These are phyloP conservation scores for Chromoteleia sp. DNA, from an alignment of 2,888 invertebrate species.

Conservation along the genomic window DNA sequence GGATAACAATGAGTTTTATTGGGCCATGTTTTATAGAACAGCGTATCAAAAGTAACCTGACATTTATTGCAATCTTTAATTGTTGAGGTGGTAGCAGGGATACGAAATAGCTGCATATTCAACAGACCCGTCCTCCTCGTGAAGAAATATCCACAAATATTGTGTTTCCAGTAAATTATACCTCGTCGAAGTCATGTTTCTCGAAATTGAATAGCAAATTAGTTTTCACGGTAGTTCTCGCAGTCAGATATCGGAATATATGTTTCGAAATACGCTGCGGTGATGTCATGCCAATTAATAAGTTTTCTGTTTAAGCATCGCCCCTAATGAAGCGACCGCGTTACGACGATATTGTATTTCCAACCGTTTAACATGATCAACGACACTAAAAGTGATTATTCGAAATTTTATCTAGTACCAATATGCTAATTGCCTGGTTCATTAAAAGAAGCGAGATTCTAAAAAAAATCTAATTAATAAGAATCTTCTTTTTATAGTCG, in stretches of 20 bases:
- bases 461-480: conserved; percentile 54
- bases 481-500: conserved; percentile 22
- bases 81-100: conserved; percentile 50
- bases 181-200: conserved; percentile 45
- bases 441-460: conserved; percentile 16
- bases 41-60: conserved; percentile 52
- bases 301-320: conserved; percentile 56
- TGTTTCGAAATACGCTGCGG: conserved; percentile 48
- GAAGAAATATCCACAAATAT: conserved; percentile 50
- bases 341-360: conserved; percentile 65
- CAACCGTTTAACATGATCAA: conserved; percentile 61
- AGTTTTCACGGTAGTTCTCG: conserved; percentile 68
- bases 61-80: conserved; percentile 62
- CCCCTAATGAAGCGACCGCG: conserved; percentile 60
- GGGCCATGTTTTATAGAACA: conserved; percentile 53
- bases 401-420: conserved; percentile 37
- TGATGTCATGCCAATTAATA: conserved; percentile 70
- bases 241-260: conserved; percentile 53
- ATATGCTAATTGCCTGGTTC: conserved; percentile 57
- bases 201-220: conserved; percentile 66
- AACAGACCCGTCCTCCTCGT: conserved; percentile 23
- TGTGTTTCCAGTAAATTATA: conserved; percentile 63
- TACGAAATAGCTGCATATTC: conserved; percentile 42
- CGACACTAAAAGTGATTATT: conserved; percentile 57
- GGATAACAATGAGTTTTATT: conserved; percentile 64